Evolutionary conservation across 2,113 vertebrate species (phyloP).

Genomic region (Percina caprodes): DNA sequence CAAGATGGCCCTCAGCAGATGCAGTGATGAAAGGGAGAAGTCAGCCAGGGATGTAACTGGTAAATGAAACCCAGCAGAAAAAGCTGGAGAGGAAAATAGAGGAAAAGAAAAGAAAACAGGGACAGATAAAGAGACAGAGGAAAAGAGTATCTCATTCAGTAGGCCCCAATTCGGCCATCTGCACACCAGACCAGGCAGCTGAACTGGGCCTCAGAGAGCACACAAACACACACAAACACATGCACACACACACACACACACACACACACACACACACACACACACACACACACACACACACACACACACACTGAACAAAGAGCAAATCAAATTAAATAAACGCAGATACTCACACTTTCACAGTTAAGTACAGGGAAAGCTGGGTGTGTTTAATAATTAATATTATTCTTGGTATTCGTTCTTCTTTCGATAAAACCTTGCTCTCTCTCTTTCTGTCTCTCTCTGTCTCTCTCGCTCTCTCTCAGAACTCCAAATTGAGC

Average conservation of each 20-base stretch:
- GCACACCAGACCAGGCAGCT: conserved; percentile 84
- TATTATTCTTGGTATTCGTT: conserved; percentile 67
- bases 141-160: conserved; percentile 78
- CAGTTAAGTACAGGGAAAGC: conserved; percentile 58
- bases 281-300: conserved; percentile 23
- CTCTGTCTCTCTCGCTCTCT: conserved; percentile 44
- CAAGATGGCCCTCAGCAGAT: conserved; percentile 82
- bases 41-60: conserved; percentile 75
- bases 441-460: neutral
- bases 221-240: conserved; percentile 43
- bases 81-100: conserved; percentile 8
- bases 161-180: conserved; percentile 82
- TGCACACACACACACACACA: conserved; percentile 46
- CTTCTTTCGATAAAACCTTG: conserved; percentile 56
- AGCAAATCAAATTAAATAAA: conserved; percentile 73
- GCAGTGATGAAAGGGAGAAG: conserved; percentile 77
- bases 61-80: conserved; percentile 75
- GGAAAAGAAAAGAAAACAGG: conserved; percentile 23
- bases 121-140: conserved; percentile 47
- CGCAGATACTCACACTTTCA: conserved; percentile 54
- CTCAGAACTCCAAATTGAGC: conserved; percentile 70
- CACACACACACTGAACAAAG: conserved; percentile 65
- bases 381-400: conserved; percentile 76
- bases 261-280: conserved; percentile 50
- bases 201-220: conserved; percentile 79